Conservation (phyloP, 2,888 invertebrate genomes). For the Gonocerus acuteangulatus region DNA sequence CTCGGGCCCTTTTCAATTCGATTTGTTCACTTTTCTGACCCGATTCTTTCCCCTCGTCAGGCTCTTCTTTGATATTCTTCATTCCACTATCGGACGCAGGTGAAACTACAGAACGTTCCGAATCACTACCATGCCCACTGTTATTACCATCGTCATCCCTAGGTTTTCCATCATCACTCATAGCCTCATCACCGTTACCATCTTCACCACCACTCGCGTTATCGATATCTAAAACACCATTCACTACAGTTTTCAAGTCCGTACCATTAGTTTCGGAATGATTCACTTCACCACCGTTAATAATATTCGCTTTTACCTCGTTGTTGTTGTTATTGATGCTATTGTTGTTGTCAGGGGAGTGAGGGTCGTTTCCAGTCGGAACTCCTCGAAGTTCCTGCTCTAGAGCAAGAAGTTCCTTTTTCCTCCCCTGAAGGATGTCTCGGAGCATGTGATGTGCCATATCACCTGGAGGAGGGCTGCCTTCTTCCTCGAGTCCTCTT, state of each 20-base stretch:
- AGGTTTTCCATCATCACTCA: conserved; percentile 51
- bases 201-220: conserved; percentile 41
- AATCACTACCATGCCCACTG: conserved; percentile 33
- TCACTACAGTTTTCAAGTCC: conserved; percentile 34
- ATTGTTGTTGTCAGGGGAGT: conserved; percentile 50
- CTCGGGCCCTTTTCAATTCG: conserved; percentile 84
- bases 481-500: conserved; percentile 45
- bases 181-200: conserved; percentile 49
- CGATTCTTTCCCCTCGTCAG: conserved; percentile 36
- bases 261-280: conserved; percentile 34
- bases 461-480: conserved; percentile 41
- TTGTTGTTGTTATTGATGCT: conserved; percentile 45
- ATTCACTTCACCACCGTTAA: conserved; percentile 39
- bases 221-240: conserved; percentile 42
- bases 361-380: conserved; percentile 44
- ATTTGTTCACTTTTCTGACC: conserved; percentile 38
- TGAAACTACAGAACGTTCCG: conserved; percentile 34
- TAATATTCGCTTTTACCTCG: conserved; percentile 36
- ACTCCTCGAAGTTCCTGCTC: conserved; percentile 56
- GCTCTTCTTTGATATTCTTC: conserved; percentile 36
- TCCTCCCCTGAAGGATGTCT: conserved; percentile 81
- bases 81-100: conserved; percentile 35
- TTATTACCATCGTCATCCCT: conserved; percentile 31
- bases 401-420: conserved; percentile 68
- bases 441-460: conserved; percentile 70